Evolutionary conservation across 2,797 vertebrate genomes (phyloP), one percentile per base, ranked within the genome.

Genomic region (Tenualosa thibaudeaui): DNA sequence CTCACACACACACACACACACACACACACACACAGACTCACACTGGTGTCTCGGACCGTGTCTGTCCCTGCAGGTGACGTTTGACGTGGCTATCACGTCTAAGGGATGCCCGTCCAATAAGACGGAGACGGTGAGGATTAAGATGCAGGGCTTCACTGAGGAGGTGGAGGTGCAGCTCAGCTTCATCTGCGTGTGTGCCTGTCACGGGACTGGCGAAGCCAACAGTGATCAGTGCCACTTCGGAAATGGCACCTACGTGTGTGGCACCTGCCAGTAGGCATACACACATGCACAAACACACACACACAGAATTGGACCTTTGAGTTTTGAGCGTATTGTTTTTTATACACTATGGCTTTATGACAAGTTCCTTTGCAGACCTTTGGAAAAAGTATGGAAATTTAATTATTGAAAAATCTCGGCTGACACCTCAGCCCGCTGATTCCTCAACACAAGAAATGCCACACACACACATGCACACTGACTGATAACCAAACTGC

Each of bases 231-330:
- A 88, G 43, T 99, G 98, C 86, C 91, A 96, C 0, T 85, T 91
- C 0, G 98, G 98, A 81, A 96, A 98, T 0, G 98, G 98, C 2
- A 98, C 97, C 0, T 97, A 98, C 15, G 97, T 99, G 89, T 99
- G 98, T 86, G 98, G 98, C 26, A 96, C 98, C 0, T 99, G 98
- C 97, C 98, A 97, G 98, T 99, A 90, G 90, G 93, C 71, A 24
- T 19, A 26, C 51, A 15, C 51, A 53, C 12, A 53, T 13, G 15
- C 84, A 81, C 53, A 81, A 31, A 50, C 54, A 81, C n/a, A 56
- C 26, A 81, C 71, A 58, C 26, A 53, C 51, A 53, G 9, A 53
- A 53, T 31, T 31, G 31, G 31, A 31, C 31, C 31, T 31, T 31
- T 31, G 31, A 31, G 31, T 1, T 0, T 31, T 31, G 31, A 31